phyloP scores from a whole-genome alignment of 2,113 vertebrate species.

The Stegastes partitus region DNA sequence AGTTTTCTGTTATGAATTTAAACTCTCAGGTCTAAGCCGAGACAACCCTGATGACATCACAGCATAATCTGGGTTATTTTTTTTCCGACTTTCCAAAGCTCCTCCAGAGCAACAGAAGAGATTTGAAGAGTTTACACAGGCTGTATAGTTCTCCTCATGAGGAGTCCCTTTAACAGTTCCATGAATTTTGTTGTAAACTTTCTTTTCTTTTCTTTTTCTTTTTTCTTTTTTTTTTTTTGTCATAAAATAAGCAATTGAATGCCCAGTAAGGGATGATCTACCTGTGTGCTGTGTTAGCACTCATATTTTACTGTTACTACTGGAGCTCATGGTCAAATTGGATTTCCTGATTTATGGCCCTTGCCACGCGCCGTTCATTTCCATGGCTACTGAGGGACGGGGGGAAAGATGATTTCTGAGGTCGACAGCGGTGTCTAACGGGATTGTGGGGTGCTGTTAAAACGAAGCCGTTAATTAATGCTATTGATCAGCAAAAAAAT shows the following conservation, averaged over 20 bases:
- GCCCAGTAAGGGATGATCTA: conserved; percentile 64
- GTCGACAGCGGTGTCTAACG: conserved; percentile 74
- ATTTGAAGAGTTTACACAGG: neutral
- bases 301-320: conserved; percentile 79
- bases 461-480: conserved; percentile 88
- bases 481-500: conserved; percentile 86
- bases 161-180: neutral
- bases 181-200: conserved; percentile 34
- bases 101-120: neutral
- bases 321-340: conserved; percentile 82
- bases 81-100: neutral
- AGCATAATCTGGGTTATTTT: neutral
- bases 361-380: conserved; percentile 76
- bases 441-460: conserved; percentile 83
- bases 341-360: conserved; percentile 83
- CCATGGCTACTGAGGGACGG: conserved; percentile 74
- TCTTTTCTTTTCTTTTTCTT: conserved; percentile 16
- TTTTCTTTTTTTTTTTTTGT: conserved; percentile 12
- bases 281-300: conserved; percentile 66
- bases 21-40: neutral
- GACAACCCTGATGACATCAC: neutral
- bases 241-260: conserved; percentile 49
- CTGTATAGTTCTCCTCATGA: neutral
- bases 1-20: neutral
- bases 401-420: conserved; percentile 78